Percentiles rank a stretch among this genome's conserved stretches.
These are phyloP conservation scores for Amblyopsis rosae DNA, from an alignment of 2,113 vertebrate species.

Conservation along the genomic window DNA sequence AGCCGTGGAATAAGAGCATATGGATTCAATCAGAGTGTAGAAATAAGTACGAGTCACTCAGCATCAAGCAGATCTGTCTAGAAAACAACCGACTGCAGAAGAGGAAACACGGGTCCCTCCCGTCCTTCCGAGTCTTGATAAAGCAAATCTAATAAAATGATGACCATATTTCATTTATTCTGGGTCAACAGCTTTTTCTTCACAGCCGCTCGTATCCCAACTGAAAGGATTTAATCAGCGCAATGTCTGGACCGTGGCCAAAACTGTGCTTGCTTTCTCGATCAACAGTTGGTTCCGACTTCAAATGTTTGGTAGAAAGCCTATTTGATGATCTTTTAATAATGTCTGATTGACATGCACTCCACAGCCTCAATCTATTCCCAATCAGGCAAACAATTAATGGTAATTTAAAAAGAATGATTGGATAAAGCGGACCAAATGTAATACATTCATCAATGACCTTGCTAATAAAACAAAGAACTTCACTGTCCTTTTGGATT, in stretches of 20 bases:
- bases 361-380: conserved; percentile 47
- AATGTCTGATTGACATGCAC: conserved; percentile 51
- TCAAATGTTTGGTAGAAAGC: conserved; percentile 10
- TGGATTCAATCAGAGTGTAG: conserved; percentile 50
- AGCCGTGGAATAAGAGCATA: conserved; percentile 33
- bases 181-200: conserved; percentile 15
- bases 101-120: conserved; percentile 4
- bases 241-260: conserved; percentile 6
- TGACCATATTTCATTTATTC: conserved; percentile 15
- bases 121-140: conserved; percentile 4
- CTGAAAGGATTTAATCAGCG: conserved; percentile 42
- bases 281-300: conserved; percentile 33
- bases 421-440: conserved; percentile 18
- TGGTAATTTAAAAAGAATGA: conserved; percentile 55
- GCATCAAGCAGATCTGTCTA: conserved; percentile 17
- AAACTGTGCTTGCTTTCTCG: conserved; percentile 33
- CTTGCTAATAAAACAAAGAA: conserved; percentile 46
- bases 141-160: conserved; percentile 44
- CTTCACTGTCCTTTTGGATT: conserved; percentile 15
- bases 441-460: conserved; percentile 28
- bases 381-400: conserved; percentile 43
- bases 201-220: background rate
- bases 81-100: conserved; percentile 11
- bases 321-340: conserved; percentile 38
- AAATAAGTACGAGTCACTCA: conserved; percentile 29